Conservation (phyloP, 2,113 vertebrate species). For the Kryptolebias marmoratus region DNA sequence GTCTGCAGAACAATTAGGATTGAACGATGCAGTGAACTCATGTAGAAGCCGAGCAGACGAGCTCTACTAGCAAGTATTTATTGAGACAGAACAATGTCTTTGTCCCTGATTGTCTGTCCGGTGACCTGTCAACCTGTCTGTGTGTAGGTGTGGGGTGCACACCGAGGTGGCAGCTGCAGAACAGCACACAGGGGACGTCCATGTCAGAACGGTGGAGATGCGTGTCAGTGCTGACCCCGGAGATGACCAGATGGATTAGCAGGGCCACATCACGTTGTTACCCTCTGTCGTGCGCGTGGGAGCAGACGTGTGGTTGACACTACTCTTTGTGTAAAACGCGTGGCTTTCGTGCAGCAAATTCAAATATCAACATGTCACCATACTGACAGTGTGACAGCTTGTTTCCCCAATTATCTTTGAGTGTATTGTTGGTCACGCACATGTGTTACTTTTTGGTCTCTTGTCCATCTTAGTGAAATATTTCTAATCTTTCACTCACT, state of each 20-base stretch:
- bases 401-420: constrained; percentile 22
- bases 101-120: constrained; percentile 14
- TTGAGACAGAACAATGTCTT: constrained; percentile 17
- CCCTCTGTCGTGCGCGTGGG: constrained; percentile 17
- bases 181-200: constrained; percentile 67
- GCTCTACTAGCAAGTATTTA: constrained; percentile 31
- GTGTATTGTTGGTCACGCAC: constrained; percentile 20
- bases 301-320: constrained; percentile 22
- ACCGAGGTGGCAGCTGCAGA: constrained; percentile 51
- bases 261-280: constrained; percentile 30
- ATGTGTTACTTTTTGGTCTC: not conserved
- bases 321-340: constrained; percentile 8
- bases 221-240: constrained; percentile 60
- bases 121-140: constrained; percentile 22
- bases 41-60: not conserved
- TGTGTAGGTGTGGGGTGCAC: not conserved
- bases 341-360: not conserved
- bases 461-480: not conserved
- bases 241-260: constrained; percentile 68
- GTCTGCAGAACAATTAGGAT: constrained; percentile 28
- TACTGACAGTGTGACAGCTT: constrained; percentile 7
- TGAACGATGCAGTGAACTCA: constrained; percentile 31
- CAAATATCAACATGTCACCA: constrained; percentile 14
- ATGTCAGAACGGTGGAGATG: constrained; percentile 62
- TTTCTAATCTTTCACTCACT: no score